Evolutionary conservation across 2,888 invertebrate species (phyloP).

Genomic region (Drosophila borealis): DNA sequence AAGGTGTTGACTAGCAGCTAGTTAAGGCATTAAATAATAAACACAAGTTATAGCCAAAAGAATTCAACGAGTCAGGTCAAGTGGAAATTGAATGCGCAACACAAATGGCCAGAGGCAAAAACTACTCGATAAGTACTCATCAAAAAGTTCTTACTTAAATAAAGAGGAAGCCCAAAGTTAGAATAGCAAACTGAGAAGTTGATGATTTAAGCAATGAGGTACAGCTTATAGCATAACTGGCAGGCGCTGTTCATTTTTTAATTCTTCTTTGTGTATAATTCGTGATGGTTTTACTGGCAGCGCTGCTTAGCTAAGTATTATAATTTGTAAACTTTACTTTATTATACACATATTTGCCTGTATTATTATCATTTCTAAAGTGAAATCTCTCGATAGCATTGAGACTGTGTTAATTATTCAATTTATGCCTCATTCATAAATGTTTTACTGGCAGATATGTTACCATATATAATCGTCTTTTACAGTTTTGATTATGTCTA

Average conservation of each 20-base stretch:
- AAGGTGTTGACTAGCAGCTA: constrained; percentile 63
- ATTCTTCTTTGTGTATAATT: neutral
- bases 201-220: neutral
- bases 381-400: neutral
- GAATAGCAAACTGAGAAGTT: neutral
- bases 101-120: neutral
- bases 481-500: too few relatives aligned
- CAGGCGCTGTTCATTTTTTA: neutral
- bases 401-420: neutral
- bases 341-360: neutral
- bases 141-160: neutral
- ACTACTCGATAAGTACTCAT: constrained; percentile 1
- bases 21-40: constrained; percentile 68
- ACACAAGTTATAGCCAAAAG: constrained; percentile 22
- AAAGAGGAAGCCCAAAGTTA: neutral
- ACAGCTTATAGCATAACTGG: neutral
- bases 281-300: neutral
- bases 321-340: neutral
- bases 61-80: constrained; percentile 7
- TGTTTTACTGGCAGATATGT: neutral
- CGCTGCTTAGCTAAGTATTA: too few relatives aligned
- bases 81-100: constrained; percentile 9
- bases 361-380: too few relatives aligned
- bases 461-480: too few relatives aligned
- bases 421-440: neutral